Percentiles rank a stretch among this genome's conserved stretches.
Evolutionary conservation across 2,888 invertebrate species (phyloP).

Genomic region (Phengaris arion): DNA sequence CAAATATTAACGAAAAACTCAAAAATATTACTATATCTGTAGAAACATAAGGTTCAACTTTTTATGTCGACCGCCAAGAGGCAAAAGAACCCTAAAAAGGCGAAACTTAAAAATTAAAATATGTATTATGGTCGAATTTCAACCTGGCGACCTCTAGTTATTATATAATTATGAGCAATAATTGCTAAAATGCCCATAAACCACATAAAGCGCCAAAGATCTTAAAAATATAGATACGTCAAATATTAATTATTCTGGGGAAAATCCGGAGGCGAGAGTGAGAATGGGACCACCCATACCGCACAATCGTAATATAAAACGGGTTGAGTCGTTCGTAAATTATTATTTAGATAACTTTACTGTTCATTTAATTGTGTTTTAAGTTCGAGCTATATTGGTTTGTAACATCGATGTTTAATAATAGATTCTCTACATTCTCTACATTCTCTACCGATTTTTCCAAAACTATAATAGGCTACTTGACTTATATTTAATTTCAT

Average conservation of each 20-base stretch:
- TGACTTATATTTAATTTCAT: too few species aligned
- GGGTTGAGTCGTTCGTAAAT: neutral
- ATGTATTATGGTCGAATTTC: too few species aligned
- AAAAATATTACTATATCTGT: too few species aligned
- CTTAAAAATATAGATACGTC: conserved; percentile 13
- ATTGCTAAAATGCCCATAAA: neutral
- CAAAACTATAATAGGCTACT: too few species aligned
- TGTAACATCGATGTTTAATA: neutral
- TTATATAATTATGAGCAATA: neutral
- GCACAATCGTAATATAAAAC: conserved; percentile 8
- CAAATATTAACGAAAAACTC: too few species aligned
- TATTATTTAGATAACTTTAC: conserved; percentile 21
- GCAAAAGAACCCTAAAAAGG: too few species aligned
- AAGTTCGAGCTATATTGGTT: neutral
- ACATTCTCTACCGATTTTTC: neutral
- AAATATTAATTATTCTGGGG: neutral
- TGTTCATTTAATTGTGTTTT: conserved; percentile 24
- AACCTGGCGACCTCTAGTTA: too few species aligned
- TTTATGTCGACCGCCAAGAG: too few species aligned
- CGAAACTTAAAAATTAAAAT: too few species aligned
- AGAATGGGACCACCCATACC: conserved; percentile 18
- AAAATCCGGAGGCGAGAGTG: neutral
- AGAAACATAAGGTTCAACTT: too few species aligned
- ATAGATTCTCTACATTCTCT: neutral
- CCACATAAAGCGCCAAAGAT: neutral